Conservation (phyloP, 2,888 invertebrate species). For the Hyposoter dolosus region DNA sequence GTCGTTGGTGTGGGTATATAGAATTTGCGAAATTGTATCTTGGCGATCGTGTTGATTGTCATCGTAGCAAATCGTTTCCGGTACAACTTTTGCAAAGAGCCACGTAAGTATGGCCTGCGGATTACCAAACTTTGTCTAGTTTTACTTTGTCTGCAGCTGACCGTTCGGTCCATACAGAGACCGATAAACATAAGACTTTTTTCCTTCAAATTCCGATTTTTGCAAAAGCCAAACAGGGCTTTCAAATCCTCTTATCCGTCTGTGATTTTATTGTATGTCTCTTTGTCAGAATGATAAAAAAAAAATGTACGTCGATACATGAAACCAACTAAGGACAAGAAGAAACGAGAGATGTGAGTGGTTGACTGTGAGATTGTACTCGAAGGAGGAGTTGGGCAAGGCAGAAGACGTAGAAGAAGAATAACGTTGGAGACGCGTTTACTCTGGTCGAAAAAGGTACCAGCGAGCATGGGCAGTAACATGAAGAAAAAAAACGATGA, state of each 20-base stretch:
- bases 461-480: constrained; percentile 43
- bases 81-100: not conserved
- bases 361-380: constrained; percentile 58
- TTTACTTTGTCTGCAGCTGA: not conserved
- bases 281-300: constrained; percentile 50
- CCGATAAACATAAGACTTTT: not conserved
- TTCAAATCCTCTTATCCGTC: constrained; percentile 70
- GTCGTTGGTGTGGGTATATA: not conserved
- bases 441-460: constrained; percentile 50
- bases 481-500: constrained; percentile 32
- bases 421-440: constrained; percentile 39
- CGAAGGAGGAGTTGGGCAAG: constrained; percentile 33
- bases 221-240: constrained; percentile 42
- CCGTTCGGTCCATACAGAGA: constrained; percentile 25
- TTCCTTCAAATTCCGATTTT: constrained; percentile 33
- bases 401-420: constrained; percentile 33
- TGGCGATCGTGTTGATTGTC: constrained; percentile 65
- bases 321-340: constrained; percentile 39
- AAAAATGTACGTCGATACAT: constrained; percentile 60
- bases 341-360: constrained; percentile 30
- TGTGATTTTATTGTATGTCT: constrained; percentile 67
- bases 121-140: not conserved
- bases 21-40: not conserved
- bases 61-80: constrained; percentile 49
- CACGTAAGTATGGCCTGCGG: not conserved